Evolutionary conservation across 2,797 vertebrate genomes (phyloP), one percentile per base, ranked within the genome.

Genomic region (Molossus alvarezi): DNA sequence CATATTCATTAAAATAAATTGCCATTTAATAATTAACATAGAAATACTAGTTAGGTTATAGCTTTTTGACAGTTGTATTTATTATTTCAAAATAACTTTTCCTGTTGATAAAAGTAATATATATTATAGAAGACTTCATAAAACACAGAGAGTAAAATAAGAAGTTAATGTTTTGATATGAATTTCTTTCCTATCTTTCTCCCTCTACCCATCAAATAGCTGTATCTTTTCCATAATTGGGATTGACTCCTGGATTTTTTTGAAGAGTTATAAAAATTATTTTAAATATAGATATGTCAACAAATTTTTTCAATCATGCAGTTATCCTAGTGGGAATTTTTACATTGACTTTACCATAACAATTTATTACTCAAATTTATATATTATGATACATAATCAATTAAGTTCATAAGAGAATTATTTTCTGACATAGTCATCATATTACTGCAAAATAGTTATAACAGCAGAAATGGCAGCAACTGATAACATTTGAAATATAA

Each of bases 21-120:
- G 41, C 29, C 9, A 80, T 37, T 91, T 95, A 92, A 83, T 95
- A 92, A 83, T 95, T 96, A 90, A 77, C 53, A 33, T 87, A 53
- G 45, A 69, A 81, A 85, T 10, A 67, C n/a, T 89, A 67, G 41
- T 15, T 81, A 77, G 41, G 20, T 86, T 95, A 51, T 57, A 77
- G 57, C 3, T 88, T 90, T 96, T 95, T 94, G 62, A 85, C 57
- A 88, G 1, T 73, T 93, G 10, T 88, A 62, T 62, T 81, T 96
- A 71, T 94, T 76, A 57, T 81, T 95, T 88, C 29, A 58, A 75
- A 86, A 37, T 93, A 93, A 73, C 18, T 87, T 91, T 94, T 73
- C 8, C 45, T 95, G 15, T 88, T 81, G 10, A 33, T 83, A 82
- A 84, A 95, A 85, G 17, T 95, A 81, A 90, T 58, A 62, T 10